Evolutionary conservation across 2,888 invertebrate species (phyloP).

Genomic region (Pheosia gnoma): DNA sequence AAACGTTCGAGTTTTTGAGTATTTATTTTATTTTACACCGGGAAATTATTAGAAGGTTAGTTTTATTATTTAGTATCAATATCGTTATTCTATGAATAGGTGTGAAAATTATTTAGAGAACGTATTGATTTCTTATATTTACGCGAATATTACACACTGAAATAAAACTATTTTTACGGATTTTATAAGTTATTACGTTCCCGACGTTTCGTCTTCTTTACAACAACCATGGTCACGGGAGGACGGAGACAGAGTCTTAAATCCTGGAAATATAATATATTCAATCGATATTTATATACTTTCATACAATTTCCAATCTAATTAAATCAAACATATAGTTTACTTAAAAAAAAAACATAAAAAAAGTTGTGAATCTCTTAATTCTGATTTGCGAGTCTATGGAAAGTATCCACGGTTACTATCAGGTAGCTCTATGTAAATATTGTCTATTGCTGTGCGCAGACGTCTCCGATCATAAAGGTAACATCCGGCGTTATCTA

Average conservation of each 20-base stretch:
- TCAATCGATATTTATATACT: neutral
- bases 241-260: no score
- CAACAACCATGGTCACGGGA: no score
- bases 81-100: no score
- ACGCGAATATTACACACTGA: no score
- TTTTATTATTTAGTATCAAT: neutral
- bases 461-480: slow-evolving; percentile 56
- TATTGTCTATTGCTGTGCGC: slow-evolving; percentile 46
- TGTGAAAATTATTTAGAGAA: no score
- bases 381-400: slow-evolving; percentile 30
- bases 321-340: neutral
- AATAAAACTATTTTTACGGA: no score
- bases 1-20: slow-evolving; percentile 13
- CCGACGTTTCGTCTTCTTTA: no score
- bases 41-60: neutral
- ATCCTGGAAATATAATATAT: no score
- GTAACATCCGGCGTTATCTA: slow-evolving; percentile 79
- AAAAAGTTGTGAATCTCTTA: slow-evolving; percentile 14
- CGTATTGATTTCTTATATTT: no score
- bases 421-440: slow-evolving; percentile 52
- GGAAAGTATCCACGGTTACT: slow-evolving; percentile 52
- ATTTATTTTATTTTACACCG: neutral
- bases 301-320: neutral
- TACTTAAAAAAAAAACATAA: neutral
- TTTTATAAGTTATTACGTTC: no score